Conservation (phyloP, 2,888 invertebrate species). For the Ditula angustiorana region DNA sequence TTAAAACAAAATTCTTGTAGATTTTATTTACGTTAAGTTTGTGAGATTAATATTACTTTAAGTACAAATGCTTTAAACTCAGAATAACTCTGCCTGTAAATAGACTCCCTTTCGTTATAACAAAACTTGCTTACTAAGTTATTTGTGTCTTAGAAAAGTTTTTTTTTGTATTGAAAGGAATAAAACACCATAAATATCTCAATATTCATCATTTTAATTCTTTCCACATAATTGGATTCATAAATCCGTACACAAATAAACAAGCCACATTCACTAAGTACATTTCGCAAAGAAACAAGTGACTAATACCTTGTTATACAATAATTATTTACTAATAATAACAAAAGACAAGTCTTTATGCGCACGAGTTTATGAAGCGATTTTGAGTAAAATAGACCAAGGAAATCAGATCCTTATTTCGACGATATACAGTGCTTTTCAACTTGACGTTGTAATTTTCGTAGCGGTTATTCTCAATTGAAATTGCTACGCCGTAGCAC, state of each 20-base stretch:
- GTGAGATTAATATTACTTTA: background rate
- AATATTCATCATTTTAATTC: constrained; percentile 77
- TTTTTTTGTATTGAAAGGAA: constrained; percentile 38
- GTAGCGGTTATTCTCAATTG: background rate
- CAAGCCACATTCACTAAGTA: constrained; percentile 67
- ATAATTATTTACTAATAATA: constrained; percentile 44
- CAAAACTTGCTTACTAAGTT: too few relatives aligned
- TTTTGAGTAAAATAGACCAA: background rate
- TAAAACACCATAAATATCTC: constrained; percentile 63
- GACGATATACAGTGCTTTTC: background rate
- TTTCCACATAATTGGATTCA: constrained; percentile 76
- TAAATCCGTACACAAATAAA: constrained; percentile 61
- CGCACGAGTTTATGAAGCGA: constrained; percentile 12
- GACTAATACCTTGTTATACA: constrained; percentile 70
- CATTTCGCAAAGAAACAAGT: constrained; percentile 68
- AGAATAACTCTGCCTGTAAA: background rate
- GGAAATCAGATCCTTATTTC: background rate
- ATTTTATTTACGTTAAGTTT: background rate
- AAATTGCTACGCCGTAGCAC: constrained; percentile 27
- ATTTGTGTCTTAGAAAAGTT: background rate
- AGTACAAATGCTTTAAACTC: background rate
- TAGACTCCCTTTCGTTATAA: too few relatives aligned
- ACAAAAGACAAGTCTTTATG: constrained; percentile 27
- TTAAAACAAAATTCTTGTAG: background rate
- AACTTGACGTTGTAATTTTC: background rate